Base-by-base conservation (phyloP, 2,797 vertebrate genomes). In the Silurus aristotelis region DNA sequence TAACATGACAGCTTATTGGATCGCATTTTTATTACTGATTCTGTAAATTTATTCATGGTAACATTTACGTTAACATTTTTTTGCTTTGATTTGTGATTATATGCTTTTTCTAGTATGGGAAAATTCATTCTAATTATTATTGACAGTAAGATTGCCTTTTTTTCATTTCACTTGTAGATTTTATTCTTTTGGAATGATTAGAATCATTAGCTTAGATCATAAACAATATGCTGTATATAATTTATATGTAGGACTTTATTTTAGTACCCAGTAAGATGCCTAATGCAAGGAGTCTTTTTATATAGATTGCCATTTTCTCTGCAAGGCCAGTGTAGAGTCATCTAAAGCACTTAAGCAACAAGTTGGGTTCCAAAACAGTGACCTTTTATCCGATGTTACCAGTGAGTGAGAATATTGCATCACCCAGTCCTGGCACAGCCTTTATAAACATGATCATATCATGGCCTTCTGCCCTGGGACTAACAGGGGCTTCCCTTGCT, bases 401-500 rank as follows among this genome's bases (percentile, higher is more conserved):
- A 60, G 19, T 68, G 43, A 64, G 56, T 8, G 13, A 71, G 15
- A 75, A 52, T 66, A 82, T 90, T 89, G 87, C 88, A 89, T 89
- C 88, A 89, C 76, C 60, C 72, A 76, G 46, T 82, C 73, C 78
- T 89, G 86, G 83, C 89, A 89, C 80, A 78, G 71, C 64, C 80
- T 84, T 67, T 19, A 48, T 84, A 27, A 89, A 87, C 61, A 86
- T 77, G 73, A 77, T 81, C 82, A 78, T 14, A 48, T 48, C 67
- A 46, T 84, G 10, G 27, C n/a, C 52, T 71, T 70, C 31, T 58
- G 52, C 72, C 63, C 76, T 87, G 84, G 79, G 70, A 89, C 87
- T 84, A 86, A 15, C 46, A 84, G 38, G 89, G 89, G 83, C 77
- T 89, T 88, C 81, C 84, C 87, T 90, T 85, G 71, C 83, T 48